Evolutionary conservation across 2,113 vertebrate genomes (phyloP).

Genomic region (Harpagus bidentatus): DNA sequence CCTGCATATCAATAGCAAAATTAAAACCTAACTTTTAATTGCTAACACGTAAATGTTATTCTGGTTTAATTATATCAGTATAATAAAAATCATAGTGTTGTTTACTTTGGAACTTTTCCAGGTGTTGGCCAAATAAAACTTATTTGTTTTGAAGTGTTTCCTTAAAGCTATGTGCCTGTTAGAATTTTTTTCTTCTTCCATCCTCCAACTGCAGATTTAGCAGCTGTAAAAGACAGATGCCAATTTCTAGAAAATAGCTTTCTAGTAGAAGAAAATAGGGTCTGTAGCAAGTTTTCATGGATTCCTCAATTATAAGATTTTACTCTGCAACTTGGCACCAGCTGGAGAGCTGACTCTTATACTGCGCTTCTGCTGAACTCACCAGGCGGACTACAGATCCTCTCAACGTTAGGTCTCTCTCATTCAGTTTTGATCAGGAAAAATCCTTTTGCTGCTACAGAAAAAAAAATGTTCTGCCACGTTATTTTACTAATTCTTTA

Average conservation of each 20-base stretch:
- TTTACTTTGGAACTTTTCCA: not conserved
- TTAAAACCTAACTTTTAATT: not conserved
- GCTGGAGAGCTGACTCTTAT: not conserved
- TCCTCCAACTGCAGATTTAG: not conserved
- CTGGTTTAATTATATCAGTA: not conserved
- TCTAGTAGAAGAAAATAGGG: not conserved
- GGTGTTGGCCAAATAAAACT: not conserved
- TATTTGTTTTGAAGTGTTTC: not conserved
- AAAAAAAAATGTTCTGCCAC: not conserved
- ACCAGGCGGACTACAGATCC: not conserved
- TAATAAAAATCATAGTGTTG: slow-evolving; percentile 6
- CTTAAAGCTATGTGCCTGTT: not conserved
- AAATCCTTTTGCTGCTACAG: not conserved
- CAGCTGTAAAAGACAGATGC: slow-evolving; percentile 19
- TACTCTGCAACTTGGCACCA: not conserved
- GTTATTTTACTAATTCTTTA: not conserved
- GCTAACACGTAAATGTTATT: not conserved
- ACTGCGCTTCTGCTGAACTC: not conserved
- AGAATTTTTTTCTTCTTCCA: not conserved
- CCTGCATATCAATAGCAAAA: accelerated
- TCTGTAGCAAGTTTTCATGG: not conserved
- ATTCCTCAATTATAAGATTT: not conserved
- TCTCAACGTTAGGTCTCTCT: not conserved
- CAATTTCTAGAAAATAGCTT: not conserved
- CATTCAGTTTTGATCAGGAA: not conserved